A percentile compares a stretch with the other conserved stretches of the same genome.
These are phyloP conservation scores for Drosophila athabasca DNA, from an alignment of 1,140 invertebrate species.

Conservation along the genomic window DNA sequence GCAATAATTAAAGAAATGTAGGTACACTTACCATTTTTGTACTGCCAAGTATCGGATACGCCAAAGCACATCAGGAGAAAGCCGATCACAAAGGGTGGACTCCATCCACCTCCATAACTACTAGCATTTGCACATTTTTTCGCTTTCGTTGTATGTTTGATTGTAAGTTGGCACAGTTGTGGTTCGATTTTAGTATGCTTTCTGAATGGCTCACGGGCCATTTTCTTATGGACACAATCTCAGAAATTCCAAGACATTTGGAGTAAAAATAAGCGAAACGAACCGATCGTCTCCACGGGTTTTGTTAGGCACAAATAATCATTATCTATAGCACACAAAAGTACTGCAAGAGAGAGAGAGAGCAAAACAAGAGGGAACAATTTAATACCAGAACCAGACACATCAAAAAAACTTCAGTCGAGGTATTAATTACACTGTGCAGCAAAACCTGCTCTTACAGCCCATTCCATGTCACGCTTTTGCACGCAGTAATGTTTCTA, in stretches of 20 bases:
- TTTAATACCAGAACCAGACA: slow-evolving; percentile 9
- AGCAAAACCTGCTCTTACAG: too few species aligned
- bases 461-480: too few species aligned
- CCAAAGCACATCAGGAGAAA: slow-evolving; percentile 58
- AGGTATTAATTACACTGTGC: not conserved
- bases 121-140: slow-evolving; percentile 34
- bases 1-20: slow-evolving; percentile 15
- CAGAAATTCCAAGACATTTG: slow-evolving; percentile 61
- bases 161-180: slow-evolving; percentile 61
- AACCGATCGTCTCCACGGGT: slow-evolving; percentile 27
- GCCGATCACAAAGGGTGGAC: slow-evolving; percentile 35
- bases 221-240: slow-evolving; percentile 56
- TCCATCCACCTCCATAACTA: slow-evolving; percentile 5
- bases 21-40: slow-evolving; percentile 64
- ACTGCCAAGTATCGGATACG: slow-evolving; percentile 61
- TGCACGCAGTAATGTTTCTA: too few species aligned
- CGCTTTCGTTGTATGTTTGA: slow-evolving; percentile 36
- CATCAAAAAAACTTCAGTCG: slow-evolving; percentile 1
- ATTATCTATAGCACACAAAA: slow-evolving; percentile 16
- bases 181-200: slow-evolving; percentile 59
- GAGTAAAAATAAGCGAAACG: slow-evolving; percentile 15
- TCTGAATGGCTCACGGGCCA: slow-evolving; percentile 66
- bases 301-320: slow-evolving; percentile 47
- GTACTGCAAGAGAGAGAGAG: slow-evolving; percentile 23
- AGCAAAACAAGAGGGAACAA: not conserved